Conservation (phyloP, 2,888 invertebrate genomes). For the Synergus umbraculus region DNA sequence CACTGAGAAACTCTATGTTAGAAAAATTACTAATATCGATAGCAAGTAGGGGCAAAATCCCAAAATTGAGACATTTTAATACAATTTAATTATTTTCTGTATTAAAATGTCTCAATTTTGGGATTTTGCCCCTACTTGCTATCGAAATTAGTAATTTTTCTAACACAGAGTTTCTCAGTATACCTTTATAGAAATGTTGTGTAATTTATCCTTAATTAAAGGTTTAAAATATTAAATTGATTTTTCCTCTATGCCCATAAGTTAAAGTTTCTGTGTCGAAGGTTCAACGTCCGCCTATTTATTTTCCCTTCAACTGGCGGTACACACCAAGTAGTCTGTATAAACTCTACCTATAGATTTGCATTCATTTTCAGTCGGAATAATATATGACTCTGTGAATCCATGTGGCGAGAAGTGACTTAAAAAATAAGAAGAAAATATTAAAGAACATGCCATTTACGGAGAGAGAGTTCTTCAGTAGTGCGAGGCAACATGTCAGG, state of each 20-base stretch:
- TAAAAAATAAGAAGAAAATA: conserved; percentile 25
- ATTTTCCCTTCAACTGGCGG: conserved; percentile 14
- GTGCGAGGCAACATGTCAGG: conserved; percentile 41
- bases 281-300: conserved; percentile 38
- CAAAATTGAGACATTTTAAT: too few species aligned
- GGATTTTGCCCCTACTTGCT: too few species aligned
- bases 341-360: background rate
- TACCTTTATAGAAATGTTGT: background rate
- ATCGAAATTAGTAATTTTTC: too few species aligned
- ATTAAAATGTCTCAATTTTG: too few species aligned
- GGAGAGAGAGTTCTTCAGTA: conserved; percentile 62
- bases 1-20: too few species aligned
- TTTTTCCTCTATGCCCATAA: background rate
- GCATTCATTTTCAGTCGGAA: background rate
- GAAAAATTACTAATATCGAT: too few species aligned
- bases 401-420: conserved; percentile 27
- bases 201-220: background rate
- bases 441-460: conserved; percentile 58
- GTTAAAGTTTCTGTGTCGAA: conserved; percentile 38
- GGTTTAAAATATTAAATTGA: background rate
- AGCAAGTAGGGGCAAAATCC: too few species aligned
- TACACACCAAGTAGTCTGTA: background rate
- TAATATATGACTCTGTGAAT: conserved; percentile 2
- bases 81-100: too few species aligned
- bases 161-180: too few species aligned